Base-by-base conservation (phyloP, 2,113 vertebrate species). In the Plecotus auritus region DNA sequence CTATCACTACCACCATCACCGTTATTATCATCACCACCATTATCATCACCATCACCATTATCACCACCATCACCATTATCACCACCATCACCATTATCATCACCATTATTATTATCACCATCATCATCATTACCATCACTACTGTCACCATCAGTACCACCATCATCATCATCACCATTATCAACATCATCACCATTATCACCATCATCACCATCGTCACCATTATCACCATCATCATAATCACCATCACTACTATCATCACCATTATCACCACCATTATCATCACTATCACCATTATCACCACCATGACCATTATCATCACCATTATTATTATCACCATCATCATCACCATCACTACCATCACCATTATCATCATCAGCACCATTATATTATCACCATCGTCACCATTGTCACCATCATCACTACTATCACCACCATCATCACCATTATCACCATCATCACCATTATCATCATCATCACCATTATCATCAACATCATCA, bases 391-490 rank as follows among this genome's bases (percentile, higher is more conserved):
- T 14, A 32, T 8, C 61, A 37, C 10, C 7, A 7, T 47, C 64
- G 18, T 10, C 51, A 42, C 11, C 17, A 30, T 12, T 4, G 12
- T 12, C 1, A 16, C 1, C 49, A 45, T 4, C 12, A 56, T 0
- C 18, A n/a, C 7, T 3, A 28, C 5, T 9, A 56, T 2, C n/a
- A 56, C 1, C 30, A 30, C 14, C 5, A 23, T 32, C 16, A 32
- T 3, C 61, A 37, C 11, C 2, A 1, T 32, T 11, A 49, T 8
- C 61, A 28, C 2, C n/a, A 32, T 20, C 45, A 32, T n/a, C 8
- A 42, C 0, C 1, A n/a, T 2, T 32, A 49, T 3, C 30, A 47
- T 0, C 13, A 23, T 13, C 9, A 47, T 0, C 2, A 23, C 0
- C 28, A 35, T 9, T 3, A 42, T 0, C 20, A 26, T 4, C 8